Evolutionary conservation across 2,888 invertebrate genomes (phyloP).

Genomic region (Watsonalla cultraria): DNA sequence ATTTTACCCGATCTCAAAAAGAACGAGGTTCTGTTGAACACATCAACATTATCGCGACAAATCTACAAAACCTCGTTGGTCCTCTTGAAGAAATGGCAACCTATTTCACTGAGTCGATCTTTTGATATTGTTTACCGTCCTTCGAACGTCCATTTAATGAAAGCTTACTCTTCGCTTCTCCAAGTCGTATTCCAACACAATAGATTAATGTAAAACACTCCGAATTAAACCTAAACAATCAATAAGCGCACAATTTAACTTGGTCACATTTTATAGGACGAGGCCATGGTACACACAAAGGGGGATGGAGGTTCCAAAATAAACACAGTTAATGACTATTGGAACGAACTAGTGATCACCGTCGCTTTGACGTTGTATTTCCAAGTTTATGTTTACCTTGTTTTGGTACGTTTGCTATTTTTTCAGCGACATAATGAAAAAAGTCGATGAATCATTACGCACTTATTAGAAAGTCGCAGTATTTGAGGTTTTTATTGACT

Average conservation of each 20-base stretch:
- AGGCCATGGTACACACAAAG: constrained; percentile 14
- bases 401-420: neutral
- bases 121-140: neutral
- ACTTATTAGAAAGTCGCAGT: too few species aligned
- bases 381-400: constrained; percentile 1
- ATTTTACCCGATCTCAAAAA: too few species aligned
- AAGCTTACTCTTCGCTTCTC: neutral
- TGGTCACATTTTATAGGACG: constrained; percentile 11
- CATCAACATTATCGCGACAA: too few species aligned
- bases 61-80: too few species aligned
- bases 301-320: constrained; percentile 29
- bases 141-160: neutral
- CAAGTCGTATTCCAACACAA: neutral
- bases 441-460: too few species aligned
- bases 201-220: neutral
- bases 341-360: constrained; percentile 30
- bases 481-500: too few species aligned
- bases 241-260: constrained; percentile 15
- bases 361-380: constrained; percentile 17
- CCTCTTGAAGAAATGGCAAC: neutral
- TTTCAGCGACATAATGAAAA: neutral
- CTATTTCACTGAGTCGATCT: neutral
- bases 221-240: neutral
- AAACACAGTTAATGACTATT: constrained; percentile 55
- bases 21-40: too few species aligned